Percentiles rank a stretch among this genome's conserved stretches.
Evolutionary conservation across 2,113 vertebrate species (phyloP).

Genomic region (Hypomesus transpacificus): DNA sequence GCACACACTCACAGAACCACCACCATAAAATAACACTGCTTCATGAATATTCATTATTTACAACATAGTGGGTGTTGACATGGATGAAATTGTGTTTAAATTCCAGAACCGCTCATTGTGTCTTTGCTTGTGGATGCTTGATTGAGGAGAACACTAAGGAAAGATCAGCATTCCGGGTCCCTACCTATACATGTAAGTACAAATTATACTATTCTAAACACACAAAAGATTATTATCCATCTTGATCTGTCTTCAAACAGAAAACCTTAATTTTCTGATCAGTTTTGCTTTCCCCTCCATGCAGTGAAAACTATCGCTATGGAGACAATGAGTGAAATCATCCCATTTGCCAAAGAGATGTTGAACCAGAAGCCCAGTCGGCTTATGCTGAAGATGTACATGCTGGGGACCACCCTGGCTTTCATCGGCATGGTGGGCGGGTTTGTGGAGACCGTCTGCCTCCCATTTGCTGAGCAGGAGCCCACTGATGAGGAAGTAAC

Average conservation of each 20-base stretch:
- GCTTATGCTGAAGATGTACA: conserved; percentile 82
- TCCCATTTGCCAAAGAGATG: conserved; percentile 85
- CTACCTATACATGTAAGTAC: conserved; percentile 49
- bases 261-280: not conserved
- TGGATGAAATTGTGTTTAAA: conserved; percentile 49
- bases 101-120: conserved; percentile 9
- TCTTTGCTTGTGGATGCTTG: conserved; percentile 34
- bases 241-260: too few relatives aligned
- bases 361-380: conserved; percentile 75
- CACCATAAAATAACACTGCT: not conserved
- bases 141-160: conserved; percentile 13
- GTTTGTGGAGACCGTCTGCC: conserved; percentile 78
- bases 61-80: conserved; percentile 44
- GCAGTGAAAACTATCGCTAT: conserved; percentile 58
- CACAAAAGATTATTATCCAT: not conserved
- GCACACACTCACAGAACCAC: not conserved
- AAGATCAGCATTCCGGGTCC: conserved; percentile 5
- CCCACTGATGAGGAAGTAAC: conserved; percentile 48
- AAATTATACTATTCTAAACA: not conserved
- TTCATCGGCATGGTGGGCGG: conserved; percentile 78
- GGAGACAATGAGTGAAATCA: conserved; percentile 80
- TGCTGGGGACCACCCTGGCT: conserved; percentile 83
- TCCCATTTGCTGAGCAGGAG: conserved; percentile 69
- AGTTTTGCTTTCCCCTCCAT: conserved; percentile 8
- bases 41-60: conserved; percentile 63